These are phyloP conservation scores for Aphaenogaster rudis DNA, from an alignment of 1,140 invertebrate genomes.

Conservation along the genomic window DNA sequence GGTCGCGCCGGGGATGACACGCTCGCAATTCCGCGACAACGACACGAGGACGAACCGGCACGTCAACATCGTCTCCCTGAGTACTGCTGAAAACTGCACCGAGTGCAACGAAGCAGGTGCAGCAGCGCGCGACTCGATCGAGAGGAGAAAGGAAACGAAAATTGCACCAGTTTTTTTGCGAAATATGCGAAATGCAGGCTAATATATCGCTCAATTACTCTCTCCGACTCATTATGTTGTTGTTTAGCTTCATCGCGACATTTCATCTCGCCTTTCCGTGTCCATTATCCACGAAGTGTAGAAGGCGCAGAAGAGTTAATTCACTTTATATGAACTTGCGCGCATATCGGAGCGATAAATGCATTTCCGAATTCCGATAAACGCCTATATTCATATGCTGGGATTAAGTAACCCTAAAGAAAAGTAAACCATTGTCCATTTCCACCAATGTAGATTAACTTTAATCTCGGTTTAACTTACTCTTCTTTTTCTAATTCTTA, in stretches of 20 bases:
- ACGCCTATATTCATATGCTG: too few relatives aligned
- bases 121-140: neutral
- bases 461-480: too few relatives aligned
- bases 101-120: neutral
- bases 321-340: too few relatives aligned
- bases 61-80: slow-evolving; percentile 33
- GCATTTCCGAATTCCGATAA: too few relatives aligned
- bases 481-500: too few relatives aligned
- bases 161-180: neutral
- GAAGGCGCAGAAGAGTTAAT: too few relatives aligned
- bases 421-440: too few relatives aligned
- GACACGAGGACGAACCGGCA: slow-evolving; percentile 69
- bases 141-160: neutral
- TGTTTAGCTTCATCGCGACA: neutral
- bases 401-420: too few relatives aligned
- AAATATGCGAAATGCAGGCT: neutral
- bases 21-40: slow-evolving; percentile 69
- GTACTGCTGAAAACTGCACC: too few relatives aligned
- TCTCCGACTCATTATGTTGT: neutral
- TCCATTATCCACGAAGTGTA: too few relatives aligned
- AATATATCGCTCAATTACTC: neutral
- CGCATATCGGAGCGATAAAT: too few relatives aligned
- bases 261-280: neutral
- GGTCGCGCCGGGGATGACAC: slow-evolving; percentile 28
- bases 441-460: too few relatives aligned